These are phyloP conservation scores for Archips xylosteana DNA, from an alignment of 2,888 invertebrate species.

Conservation along the genomic window DNA sequence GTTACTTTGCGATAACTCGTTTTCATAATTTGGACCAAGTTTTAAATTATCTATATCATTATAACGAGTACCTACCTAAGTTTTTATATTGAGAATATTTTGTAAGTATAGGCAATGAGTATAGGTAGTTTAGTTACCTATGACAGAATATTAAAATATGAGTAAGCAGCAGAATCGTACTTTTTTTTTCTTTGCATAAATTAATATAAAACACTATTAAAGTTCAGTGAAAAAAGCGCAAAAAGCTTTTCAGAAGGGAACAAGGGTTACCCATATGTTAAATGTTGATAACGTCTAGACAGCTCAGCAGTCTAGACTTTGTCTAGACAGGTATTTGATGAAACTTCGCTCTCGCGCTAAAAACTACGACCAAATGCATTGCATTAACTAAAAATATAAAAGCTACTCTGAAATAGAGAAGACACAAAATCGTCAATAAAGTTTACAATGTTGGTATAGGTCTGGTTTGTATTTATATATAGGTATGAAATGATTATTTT, in stretches of 20 bases:
- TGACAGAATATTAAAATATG: too few species aligned
- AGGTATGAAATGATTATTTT: neutral
- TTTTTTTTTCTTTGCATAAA: neutral
- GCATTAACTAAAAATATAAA: constrained; percentile 25
- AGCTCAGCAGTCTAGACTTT: constrained; percentile 75
- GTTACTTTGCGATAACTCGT: neutral
- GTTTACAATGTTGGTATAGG: neutral
- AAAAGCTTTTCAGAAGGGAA: constrained; percentile 16
- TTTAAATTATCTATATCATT: neutral
- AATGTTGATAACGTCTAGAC: constrained; percentile 78
- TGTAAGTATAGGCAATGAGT: too few species aligned
- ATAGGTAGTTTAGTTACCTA: too few species aligned
- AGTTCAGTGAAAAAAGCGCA: neutral
- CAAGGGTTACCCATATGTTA: constrained; percentile 35
- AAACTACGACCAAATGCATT: constrained; percentile 64
- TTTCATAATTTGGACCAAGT: neutral
- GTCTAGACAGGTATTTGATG: constrained; percentile 84
- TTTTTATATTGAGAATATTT: too few species aligned
- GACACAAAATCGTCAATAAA: neutral
- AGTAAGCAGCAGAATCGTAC: neutral
- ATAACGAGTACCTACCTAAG: too few species aligned
- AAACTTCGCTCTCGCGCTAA: constrained; percentile 71
- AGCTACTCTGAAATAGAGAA: neutral
- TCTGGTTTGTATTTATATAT: neutral
- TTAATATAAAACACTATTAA: neutral